Evolutionary conservation across 1,140 invertebrate genomes (phyloP).

Genomic region (Arion vulgaris): DNA sequence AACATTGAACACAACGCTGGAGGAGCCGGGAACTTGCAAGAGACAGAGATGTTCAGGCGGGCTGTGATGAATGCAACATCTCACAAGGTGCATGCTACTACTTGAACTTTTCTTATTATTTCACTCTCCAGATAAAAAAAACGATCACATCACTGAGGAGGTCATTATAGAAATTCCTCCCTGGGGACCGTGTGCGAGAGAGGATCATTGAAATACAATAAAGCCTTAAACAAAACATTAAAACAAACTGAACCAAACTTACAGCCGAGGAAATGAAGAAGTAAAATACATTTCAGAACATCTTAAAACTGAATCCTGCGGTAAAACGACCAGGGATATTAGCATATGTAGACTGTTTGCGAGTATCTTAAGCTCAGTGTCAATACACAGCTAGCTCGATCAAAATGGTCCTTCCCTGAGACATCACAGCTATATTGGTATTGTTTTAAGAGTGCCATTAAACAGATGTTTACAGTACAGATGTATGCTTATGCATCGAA

Average conservation of each 20-base stretch:
- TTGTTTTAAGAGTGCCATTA: neutral
- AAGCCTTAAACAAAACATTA: neutral
- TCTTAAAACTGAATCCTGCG: neutral
- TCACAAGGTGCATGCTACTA: too few relatives aligned
- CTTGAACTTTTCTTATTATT: too few relatives aligned
- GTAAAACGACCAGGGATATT: neutral
- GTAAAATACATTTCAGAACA: neutral
- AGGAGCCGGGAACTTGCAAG: too few relatives aligned
- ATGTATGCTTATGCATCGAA: too few relatives aligned
- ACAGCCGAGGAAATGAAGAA: neutral
- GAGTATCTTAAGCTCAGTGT: neutral
- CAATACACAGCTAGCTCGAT: neutral
- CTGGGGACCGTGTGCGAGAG: neutral
- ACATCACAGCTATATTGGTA: neutral
- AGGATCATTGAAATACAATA: neutral
- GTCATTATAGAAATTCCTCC: neutral
- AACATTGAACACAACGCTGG: too few relatives aligned
- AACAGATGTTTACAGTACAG: too few relatives aligned
- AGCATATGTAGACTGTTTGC: neutral
- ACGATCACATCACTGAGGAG: neutral
- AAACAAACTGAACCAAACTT: neutral
- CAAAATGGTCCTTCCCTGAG: neutral
- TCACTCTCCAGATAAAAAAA: too few relatives aligned
- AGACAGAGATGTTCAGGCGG: too few relatives aligned
- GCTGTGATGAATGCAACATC: too few relatives aligned